phyloP scores from a whole-genome alignment of 2,888 invertebrate genomes.

The Drosophila quinaria region DNA sequence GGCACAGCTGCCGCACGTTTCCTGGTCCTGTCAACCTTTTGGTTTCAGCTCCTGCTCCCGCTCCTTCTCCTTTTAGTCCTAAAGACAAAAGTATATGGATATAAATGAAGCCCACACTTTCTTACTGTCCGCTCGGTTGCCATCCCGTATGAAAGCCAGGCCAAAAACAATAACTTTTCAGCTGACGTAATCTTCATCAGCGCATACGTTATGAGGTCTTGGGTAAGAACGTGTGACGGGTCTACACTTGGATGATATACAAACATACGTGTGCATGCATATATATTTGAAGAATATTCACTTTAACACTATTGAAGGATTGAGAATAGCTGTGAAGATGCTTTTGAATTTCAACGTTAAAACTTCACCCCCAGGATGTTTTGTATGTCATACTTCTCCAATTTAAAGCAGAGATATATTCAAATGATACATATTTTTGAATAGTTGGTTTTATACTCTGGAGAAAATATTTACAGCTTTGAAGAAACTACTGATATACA shows the following conservation, averaged over 20 bases:
- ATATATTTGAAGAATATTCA: not conserved
- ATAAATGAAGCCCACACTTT: slow-evolving; percentile 67
- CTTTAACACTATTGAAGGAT: not conserved
- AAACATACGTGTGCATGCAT: not conserved
- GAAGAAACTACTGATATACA: too few relatives aligned
- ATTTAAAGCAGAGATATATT: too few relatives aligned
- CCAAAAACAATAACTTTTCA: slow-evolving; percentile 81
- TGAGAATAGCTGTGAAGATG: not conserved
- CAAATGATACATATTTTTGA: too few relatives aligned
- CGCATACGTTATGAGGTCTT: slow-evolving; percentile 51
- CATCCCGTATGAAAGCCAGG: slow-evolving; percentile 44
- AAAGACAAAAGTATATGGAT: slow-evolving; percentile 66
- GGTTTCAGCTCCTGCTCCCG: slow-evolving; percentile 13
- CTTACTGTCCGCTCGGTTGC: slow-evolving; percentile 31
- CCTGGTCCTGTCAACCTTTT: slow-evolving; percentile 56
- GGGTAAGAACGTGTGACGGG: not conserved
- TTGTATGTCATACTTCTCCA: not conserved
- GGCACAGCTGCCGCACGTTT: slow-evolving; percentile 71
- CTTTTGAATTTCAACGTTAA: too few relatives aligned
- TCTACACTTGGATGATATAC: slow-evolving; percentile 3
- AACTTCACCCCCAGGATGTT: not conserved
- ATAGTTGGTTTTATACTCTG: too few relatives aligned
- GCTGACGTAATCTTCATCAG: slow-evolving; percentile 80
- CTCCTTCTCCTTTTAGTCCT: slow-evolving; percentile 31
- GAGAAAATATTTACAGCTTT: too few relatives aligned